Percentiles rank a stretch among this genome's conserved stretches.
Conservation (phyloP, 2,888 invertebrate genomes). For the Chydorus sphaericus region DNA sequence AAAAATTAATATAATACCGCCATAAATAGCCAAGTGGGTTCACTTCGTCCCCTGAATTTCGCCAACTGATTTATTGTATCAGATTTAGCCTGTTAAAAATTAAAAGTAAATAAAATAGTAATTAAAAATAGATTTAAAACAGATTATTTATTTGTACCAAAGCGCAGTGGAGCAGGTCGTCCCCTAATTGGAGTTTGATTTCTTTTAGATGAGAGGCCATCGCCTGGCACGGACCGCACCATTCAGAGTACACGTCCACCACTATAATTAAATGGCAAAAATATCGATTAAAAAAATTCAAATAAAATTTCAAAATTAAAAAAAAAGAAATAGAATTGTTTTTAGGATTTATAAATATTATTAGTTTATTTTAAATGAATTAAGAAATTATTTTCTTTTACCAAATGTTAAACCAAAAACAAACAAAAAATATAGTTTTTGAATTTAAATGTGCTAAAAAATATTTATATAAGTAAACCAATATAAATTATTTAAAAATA, state of each 20-base stretch:
- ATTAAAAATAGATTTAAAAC: too few relatives aligned
- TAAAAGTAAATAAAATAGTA: conserved; percentile 9
- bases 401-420: too few relatives aligned
- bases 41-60: conserved; percentile 64
- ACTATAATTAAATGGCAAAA: conserved; percentile 36
- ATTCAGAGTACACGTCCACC: conserved; percentile 74
- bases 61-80: conserved; percentile 57
- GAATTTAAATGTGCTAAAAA: too few relatives aligned
- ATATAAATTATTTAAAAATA: too few relatives aligned
- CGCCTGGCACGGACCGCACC: conserved; percentile 79
- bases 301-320: not conserved
- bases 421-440: too few relatives aligned
- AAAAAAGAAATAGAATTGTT: too few relatives aligned
- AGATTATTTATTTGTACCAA: too few relatives aligned
- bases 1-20: conserved; percentile 43
- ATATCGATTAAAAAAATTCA: not conserved
- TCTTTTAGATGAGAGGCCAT: conserved; percentile 71
- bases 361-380: too few relatives aligned
- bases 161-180: conserved; percentile 62
- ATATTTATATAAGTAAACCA: too few relatives aligned
- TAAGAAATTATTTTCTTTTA: too few relatives aligned
- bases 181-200: conserved; percentile 74
- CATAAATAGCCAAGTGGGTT: conserved; percentile 81
- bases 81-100: conserved; percentile 47
- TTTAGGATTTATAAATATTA: too few relatives aligned